A percentile compares a stretch with the other conserved stretches of the same genome.
These are phyloP conservation scores for Mirounga angustirostris DNA, from an alignment of 2,113 vertebrate species.

Conservation along the genomic window DNA sequence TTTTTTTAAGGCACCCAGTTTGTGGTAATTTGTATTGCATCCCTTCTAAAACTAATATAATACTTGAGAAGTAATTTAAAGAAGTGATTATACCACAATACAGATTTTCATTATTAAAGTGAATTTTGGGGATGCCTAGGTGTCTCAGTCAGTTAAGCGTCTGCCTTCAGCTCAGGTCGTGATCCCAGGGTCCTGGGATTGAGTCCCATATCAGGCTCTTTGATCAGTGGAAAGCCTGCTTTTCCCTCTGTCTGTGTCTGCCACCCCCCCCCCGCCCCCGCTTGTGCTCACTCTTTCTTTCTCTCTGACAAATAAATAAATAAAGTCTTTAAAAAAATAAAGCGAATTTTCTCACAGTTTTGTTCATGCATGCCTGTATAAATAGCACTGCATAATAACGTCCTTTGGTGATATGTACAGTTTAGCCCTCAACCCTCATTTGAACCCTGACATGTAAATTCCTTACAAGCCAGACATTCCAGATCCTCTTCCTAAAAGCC, in stretches of 20 bases:
- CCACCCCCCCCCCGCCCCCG: too few relatives aligned
- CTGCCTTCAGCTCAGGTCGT: too few relatives aligned
- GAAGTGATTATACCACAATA: not conserved
- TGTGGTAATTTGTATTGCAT: not conserved
- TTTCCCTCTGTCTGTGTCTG: too few relatives aligned
- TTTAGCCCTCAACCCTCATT: not conserved
- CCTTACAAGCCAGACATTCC: not conserved
- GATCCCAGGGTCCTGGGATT: too few relatives aligned
- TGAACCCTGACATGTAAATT: not conserved
- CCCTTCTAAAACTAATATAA: not conserved
- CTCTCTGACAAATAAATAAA: too few relatives aligned
- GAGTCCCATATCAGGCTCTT: too few relatives aligned
- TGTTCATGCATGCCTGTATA: not conserved
- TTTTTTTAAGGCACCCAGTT: not conserved
- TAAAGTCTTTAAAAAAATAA: not conserved
- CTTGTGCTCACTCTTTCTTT: too few relatives aligned
- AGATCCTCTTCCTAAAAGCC: not conserved
- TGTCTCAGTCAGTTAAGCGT: too few relatives aligned
- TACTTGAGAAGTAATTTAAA: not conserved
- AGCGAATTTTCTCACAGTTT: not conserved
- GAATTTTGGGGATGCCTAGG: not conserved
- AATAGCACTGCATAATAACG: not conserved
- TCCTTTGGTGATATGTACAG: not conserved
- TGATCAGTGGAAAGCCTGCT: too few relatives aligned
- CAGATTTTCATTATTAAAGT: not conserved